Evolutionary conservation across 2,888 invertebrate species (phyloP), one percentile per base, ranked within the genome.

Genomic region (Callimorpha dominula): DNA sequence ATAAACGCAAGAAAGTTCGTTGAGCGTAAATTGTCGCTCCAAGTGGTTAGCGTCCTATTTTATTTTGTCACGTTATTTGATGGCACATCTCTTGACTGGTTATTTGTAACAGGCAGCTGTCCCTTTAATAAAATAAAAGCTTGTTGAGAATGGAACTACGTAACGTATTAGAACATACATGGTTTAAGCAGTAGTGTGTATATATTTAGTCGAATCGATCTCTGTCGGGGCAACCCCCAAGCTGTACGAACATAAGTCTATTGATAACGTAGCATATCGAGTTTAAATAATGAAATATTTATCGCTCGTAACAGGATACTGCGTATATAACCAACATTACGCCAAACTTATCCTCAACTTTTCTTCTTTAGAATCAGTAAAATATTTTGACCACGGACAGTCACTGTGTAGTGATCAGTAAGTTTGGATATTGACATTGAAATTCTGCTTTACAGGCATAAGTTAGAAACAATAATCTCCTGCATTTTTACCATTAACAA

Each of bases 171-270:
- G 15, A 50, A 43, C 43, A 43, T 64, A 43, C 43, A 43, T 50
- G 17, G 43, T 43, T 64, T 64, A 11, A 31, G 31, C 31, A 64
- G 43, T 43, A 64, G 17, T 43, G 73, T 54, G 73, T 46, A 46
- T 70, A 40, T 65, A 65, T 63, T 70, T 50, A 14, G 17, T n/a
- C 31, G 64, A 31, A 46, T 71, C 49, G 54, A 71, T 71, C 31
- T 73, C 69, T 72, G n/a, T n/a, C 15, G 9, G 20, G 71, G 31
- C 31, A 1, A 31, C 1, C 31, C 1, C 2, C 31, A 1, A 31
- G 31, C 65, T 76, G 65, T 72, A 68, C 57, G 72, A 74, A 75
- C 71, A 75, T 40, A 42, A 72, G 54, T 75, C 69, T 81, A 78
- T 81, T 81, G 78, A 80, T 79, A 81, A 64, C 1, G 0, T 46